Conservation (phyloP, 2,888 invertebrate species). For the Cosmopolites sordidus region DNA sequence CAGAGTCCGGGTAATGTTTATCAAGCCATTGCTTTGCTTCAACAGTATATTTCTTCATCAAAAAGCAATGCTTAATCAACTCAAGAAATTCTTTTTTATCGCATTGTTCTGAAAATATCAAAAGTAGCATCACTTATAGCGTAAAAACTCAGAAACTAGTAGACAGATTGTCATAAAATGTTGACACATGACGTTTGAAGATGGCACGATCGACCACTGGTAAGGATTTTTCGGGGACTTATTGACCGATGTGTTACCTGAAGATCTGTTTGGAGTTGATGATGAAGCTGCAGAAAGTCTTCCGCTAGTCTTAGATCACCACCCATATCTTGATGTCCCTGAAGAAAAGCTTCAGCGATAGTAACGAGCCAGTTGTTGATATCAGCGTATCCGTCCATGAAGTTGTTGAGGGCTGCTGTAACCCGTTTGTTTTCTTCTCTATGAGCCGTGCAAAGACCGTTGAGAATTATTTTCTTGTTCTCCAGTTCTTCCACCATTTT, state of each 20-base stretch:
- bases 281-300: slow-evolving; percentile 71
- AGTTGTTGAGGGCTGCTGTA: slow-evolving; percentile 63
- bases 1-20: no score
- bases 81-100: no score
- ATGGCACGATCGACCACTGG: no score
- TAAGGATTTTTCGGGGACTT: no score
- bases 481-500: slow-evolving; percentile 68
- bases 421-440: slow-evolving; percentile 65
- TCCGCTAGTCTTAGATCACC: slow-evolving; percentile 59
- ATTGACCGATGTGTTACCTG: slow-evolving; percentile 49
- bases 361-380: slow-evolving; percentile 70
- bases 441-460: slow-evolving; percentile 61
- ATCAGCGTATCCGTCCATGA: slow-evolving; percentile 65
- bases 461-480: slow-evolving; percentile 64
- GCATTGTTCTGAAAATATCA: no score
- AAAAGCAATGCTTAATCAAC: no score
- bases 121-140: no score
- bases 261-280: slow-evolving; percentile 67
- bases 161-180: no score
- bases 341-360: slow-evolving; percentile 68
- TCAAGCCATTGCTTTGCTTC: no score
- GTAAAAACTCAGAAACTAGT: no score
- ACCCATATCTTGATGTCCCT: slow-evolving; percentile 73
- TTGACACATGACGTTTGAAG: no score
- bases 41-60: no score